Percentiles rank a stretch among this genome's conserved stretches.
Evolutionary conservation across 2,113 vertebrate genomes (phyloP).

Genomic region (Neolamprologus tretocephalus): DNA sequence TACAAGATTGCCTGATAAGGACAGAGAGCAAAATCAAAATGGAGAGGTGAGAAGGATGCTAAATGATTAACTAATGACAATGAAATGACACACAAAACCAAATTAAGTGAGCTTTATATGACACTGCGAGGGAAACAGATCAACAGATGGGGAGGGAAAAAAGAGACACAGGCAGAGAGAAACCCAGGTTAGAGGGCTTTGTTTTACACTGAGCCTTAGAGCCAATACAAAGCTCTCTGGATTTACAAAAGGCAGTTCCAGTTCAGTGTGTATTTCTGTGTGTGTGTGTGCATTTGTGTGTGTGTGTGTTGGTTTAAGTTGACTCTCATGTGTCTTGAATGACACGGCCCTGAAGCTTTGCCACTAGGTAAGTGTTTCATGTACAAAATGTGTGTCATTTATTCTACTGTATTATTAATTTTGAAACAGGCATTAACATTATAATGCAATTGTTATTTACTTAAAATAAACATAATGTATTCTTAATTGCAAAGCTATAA

Average conservation of each 20-base stretch:
- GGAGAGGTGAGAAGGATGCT: too few relatives aligned
- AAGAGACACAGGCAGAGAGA: neutral
- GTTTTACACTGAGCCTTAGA: slow-evolving; percentile 49
- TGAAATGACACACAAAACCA: neutral
- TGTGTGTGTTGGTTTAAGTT: neutral
- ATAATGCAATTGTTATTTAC: neutral
- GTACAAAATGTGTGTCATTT: neutral
- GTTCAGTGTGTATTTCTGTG: slow-evolving; percentile 7
- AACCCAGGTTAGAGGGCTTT: slow-evolving; percentile 32
- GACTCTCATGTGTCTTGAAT: neutral
- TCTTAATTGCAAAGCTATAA: neutral
- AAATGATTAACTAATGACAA: neutral
- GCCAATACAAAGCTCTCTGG: slow-evolving; percentile 48
- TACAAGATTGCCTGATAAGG: neutral
- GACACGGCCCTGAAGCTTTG: neutral
- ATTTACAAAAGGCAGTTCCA: slow-evolving; percentile 41
- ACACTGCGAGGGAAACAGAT: neutral
- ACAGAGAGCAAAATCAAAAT: neutral
- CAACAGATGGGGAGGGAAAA: neutral
- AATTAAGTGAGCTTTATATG: neutral
- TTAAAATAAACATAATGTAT: neutral
- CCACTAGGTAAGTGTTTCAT: neutral
- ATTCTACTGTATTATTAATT: neutral
- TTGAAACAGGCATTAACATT: neutral
- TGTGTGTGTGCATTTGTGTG: neutral